Evolutionary conservation across 2,113 vertebrate genomes (phyloP), one percentile per base, ranked within the genome.

Genomic region (Tiliqua scincoides): DNA sequence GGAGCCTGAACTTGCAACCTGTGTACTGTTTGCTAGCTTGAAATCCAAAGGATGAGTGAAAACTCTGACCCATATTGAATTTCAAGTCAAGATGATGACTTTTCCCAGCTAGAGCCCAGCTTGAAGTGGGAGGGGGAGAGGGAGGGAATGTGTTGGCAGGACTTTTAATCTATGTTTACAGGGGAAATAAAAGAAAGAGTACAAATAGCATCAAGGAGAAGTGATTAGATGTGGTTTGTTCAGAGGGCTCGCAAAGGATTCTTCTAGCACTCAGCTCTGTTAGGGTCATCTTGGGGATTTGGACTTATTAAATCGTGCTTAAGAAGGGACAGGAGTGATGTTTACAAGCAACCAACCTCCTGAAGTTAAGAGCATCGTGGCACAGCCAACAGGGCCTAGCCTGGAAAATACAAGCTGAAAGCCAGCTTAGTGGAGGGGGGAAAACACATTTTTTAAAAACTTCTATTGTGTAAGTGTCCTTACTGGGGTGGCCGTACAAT

Each of bases 201-300:
- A 89, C 43, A 92, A 91, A 91, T 48, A 91, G 81, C 85, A 88
- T 54, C 73, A 74, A 90, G 87, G 70, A 88, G 85, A 91, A 37
- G 73, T 87, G 83, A 91, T 94, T 93, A 90, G 83, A 89, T 0
- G 0, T 59, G 86, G 87, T 82, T 91, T 86, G 67, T 9, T 14
- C 68, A 83, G 78, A 62, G 90, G 70, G 5, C 84, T 91, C 68
- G 83, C 43, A 90, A 90, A 81, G 21, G 83, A 87, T 89, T 91
- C 86, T 86, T 87, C 74, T 74, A 87, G 81, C 17, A 63, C 5
- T 52, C 57, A 17, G 40, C 76, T 23, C 65, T 76, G 89, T 37
- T 85, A 72, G 32, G 82, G 86, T 92, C 83, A 91, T 32, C 8
- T 90, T 83, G 86, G 87, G 83, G 83, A 89, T 93, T 87, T 90